Evolutionary conservation across 2,888 invertebrate species (phyloP).

Genomic region (Acheta domesticus): DNA sequence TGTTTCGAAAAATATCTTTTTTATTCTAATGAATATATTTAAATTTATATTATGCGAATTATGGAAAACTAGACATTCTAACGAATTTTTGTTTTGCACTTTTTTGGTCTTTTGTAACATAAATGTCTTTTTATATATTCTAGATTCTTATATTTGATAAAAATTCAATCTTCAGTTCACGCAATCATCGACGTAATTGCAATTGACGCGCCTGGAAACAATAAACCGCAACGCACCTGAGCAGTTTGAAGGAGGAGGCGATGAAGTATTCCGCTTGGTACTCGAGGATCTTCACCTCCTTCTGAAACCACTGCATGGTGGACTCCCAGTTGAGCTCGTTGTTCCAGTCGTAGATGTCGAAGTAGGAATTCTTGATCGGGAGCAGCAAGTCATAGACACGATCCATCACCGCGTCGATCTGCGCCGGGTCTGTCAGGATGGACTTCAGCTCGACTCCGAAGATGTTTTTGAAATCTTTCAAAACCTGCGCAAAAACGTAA

Average conservation of each 20-base stretch:
- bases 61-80: too few species aligned
- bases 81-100: too few species aligned
- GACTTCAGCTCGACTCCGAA: slow-evolving; percentile 84
- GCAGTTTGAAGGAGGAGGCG: slow-evolving; percentile 76
- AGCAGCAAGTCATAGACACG: slow-evolving; percentile 72
- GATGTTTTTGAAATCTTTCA: slow-evolving; percentile 84
- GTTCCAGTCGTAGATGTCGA: slow-evolving; percentile 75
- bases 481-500: slow-evolving; percentile 55
- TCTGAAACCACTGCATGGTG: slow-evolving; percentile 72
- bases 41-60: too few species aligned
- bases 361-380: slow-evolving; percentile 73
- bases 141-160: too few species aligned
- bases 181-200: too few species aligned
- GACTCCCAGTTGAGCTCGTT: slow-evolving; percentile 85
- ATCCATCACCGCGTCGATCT: slow-evolving; percentile 79
- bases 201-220: too few species aligned
- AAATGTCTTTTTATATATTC: too few species aligned
- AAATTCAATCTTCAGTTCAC: too few species aligned
- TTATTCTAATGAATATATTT: too few species aligned
- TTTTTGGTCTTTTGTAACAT: too few species aligned
- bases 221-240: slow-evolving; percentile 52
- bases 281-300: slow-evolving; percentile 70
- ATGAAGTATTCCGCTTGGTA: slow-evolving; percentile 80
- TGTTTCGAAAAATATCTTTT: too few species aligned
- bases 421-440: slow-evolving; percentile 80